Conservation (phyloP, 2,113 vertebrate genomes). For the Syrrhaptes paradoxus region DNA sequence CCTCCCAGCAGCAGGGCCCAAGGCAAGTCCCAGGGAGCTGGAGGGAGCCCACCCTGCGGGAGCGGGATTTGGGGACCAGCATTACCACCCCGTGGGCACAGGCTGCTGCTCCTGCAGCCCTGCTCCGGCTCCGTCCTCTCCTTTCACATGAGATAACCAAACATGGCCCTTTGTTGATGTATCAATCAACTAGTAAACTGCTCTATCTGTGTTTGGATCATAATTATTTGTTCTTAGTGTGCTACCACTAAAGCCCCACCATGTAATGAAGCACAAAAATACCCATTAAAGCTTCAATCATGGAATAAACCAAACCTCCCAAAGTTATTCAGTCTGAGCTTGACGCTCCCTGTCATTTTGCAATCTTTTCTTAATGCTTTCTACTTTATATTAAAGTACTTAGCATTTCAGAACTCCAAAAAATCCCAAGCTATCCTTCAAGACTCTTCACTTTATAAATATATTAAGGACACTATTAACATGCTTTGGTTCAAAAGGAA, state of each 20-base stretch:
- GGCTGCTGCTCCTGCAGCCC: neutral
- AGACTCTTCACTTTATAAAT: neutral
- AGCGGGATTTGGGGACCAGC: neutral
- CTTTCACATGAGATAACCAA: fast-evolving
- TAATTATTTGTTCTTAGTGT: neutral
- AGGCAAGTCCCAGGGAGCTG: neutral
- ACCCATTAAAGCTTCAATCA: neutral
- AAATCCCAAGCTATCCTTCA: neutral
- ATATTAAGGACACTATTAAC: neutral
- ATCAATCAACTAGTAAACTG: neutral
- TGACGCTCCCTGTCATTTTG: neutral
- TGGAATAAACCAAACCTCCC: neutral
- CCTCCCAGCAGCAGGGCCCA: neutral
- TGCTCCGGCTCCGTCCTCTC: fast-evolving
- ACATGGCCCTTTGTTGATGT: fast-evolving
- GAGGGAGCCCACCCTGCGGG: neutral
- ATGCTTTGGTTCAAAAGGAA: constrained; percentile 17
- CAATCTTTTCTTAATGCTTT: neutral
- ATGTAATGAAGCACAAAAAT: neutral
- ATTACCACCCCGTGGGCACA: neutral
- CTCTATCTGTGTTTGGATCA: neutral
- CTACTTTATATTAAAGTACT: neutral
- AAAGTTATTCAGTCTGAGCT: neutral
- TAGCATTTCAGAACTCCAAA: neutral
- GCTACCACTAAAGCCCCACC: neutral